Percentiles rank a stretch among this genome's conserved stretches.
These are phyloP conservation scores for Halictus rubicundus DNA, from an alignment of 1,140 invertebrate species.

Conservation along the genomic window DNA sequence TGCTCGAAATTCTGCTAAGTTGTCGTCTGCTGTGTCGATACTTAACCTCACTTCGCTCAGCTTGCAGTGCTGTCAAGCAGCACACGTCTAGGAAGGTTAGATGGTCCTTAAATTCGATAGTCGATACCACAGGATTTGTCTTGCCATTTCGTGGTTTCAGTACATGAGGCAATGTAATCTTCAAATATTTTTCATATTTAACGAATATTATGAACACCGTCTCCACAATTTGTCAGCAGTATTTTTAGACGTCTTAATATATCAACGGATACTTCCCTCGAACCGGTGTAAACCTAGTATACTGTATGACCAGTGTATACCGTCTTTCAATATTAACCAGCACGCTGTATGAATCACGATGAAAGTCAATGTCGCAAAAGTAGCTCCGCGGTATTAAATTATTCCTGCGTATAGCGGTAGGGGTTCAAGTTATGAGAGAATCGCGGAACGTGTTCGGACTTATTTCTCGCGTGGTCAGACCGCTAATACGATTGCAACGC, in stretches of 20 bases:
- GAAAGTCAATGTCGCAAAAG: constrained; percentile 15
- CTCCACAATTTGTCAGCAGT: not conserved
- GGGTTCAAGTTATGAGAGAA: not conserved
- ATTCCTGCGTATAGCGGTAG: not conserved
- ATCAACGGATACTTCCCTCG: not conserved
- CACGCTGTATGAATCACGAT: constrained; percentile 1
- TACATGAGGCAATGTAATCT: not conserved
- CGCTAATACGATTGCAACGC: not conserved
- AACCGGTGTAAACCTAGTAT: not conserved
- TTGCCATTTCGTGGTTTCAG: not conserved
- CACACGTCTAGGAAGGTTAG: constrained; percentile 8
- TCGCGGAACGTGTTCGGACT: not conserved
- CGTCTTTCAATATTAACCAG: constrained; percentile 7
- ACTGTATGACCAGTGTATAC: too few species aligned
- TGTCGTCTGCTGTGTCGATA: constrained; percentile 41
- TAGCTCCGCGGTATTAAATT: not conserved
- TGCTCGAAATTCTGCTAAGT: constrained; percentile 8
- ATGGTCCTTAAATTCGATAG: constrained; percentile 15
- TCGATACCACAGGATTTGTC: constrained; percentile 10
- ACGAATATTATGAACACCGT: too few species aligned
- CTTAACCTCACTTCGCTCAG: constrained; percentile 61
- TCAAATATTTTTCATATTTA: too few species aligned
- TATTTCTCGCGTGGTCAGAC: not conserved
- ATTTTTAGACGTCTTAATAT: not conserved
- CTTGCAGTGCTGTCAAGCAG: constrained; percentile 42